These are phyloP conservation scores for Brachypterus glaber DNA, from an alignment of 2,888 invertebrate species.

Conservation along the genomic window DNA sequence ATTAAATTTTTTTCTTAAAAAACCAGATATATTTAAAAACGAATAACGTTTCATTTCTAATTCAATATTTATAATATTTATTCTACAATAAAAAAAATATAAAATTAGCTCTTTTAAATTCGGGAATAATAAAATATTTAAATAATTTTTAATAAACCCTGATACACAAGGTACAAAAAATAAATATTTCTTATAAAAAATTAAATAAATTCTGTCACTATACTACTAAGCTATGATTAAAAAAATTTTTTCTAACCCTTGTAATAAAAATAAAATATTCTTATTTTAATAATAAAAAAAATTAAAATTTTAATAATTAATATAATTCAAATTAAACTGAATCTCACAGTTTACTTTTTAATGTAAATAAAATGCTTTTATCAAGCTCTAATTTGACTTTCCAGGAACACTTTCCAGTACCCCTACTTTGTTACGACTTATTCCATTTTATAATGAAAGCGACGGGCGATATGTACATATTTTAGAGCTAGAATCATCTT, in stretches of 20 bases:
- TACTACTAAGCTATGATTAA: slow-evolving; percentile 49
- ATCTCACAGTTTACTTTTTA: slow-evolving; percentile 32
- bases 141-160: slow-evolving; percentile 52
- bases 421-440: slow-evolving; percentile 77
- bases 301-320: slow-evolving; percentile 34
- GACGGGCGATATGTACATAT: slow-evolving; percentile 75
- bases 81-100: slow-evolving; percentile 49
- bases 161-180: slow-evolving; percentile 64
- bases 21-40: slow-evolving; percentile 58
- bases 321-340: slow-evolving; percentile 27
- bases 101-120: slow-evolving; percentile 54
- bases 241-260: slow-evolving; percentile 46
- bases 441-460: slow-evolving; percentile 57
- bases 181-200: slow-evolving; percentile 46
- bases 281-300: slow-evolving; percentile 43
- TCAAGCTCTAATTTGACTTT: slow-evolving; percentile 54
- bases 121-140: slow-evolving; percentile 44
- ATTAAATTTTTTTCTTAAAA: slow-evolving; percentile 55
- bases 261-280: no score
- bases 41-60: slow-evolving; percentile 54
- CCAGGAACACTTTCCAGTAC: slow-evolving; percentile 67
- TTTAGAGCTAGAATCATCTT: slow-evolving; percentile 53
- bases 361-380: slow-evolving; percentile 57
- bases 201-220: slow-evolving; percentile 44
- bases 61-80: slow-evolving; percentile 52